Percentiles rank a stretch among this genome's conserved stretches.
phyloP scores from a whole-genome alignment of 2,888 invertebrate species.

The Cybosia mesomella region DNA sequence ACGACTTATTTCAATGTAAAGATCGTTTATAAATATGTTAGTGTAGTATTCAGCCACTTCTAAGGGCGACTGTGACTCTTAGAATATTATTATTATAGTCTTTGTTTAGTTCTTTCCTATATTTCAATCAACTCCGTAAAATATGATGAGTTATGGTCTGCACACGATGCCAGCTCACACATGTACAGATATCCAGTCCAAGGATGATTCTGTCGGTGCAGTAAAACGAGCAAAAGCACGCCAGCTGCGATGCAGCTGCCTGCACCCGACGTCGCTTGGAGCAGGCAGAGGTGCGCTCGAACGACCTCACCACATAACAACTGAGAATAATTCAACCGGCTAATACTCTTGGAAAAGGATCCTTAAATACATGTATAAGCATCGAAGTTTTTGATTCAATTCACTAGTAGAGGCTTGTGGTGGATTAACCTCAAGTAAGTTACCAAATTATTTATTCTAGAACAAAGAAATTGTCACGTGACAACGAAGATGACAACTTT shows the following conservation, averaged over 20 bases:
- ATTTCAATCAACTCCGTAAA: neutral
- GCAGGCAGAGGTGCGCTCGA: conserved; percentile 44
- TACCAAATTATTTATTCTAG: too few species aligned
- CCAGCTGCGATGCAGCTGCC: conserved; percentile 84
- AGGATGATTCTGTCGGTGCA: conserved; percentile 54
- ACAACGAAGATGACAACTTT: too few species aligned
- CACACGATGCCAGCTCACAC: neutral
- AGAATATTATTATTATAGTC: too few species aligned
- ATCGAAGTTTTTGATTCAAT: neutral
- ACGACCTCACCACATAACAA: conserved; percentile 54
- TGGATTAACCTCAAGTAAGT: too few species aligned
- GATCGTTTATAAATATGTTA: too few species aligned
- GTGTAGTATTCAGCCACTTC: too few species aligned
- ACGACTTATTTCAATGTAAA: too few species aligned
- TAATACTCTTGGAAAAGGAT: conserved; percentile 8
- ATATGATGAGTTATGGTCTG: neutral
- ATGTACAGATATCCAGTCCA: conserved; percentile 17
- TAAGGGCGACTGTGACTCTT: too few species aligned
- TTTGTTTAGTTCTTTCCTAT: neutral
- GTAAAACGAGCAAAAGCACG: conserved; percentile 81
- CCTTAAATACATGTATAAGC: conserved; percentile 11
- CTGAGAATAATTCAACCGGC: conserved; percentile 67
- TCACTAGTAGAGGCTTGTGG: too few species aligned
- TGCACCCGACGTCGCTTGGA: conserved; percentile 52
- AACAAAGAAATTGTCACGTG: too few species aligned